Conservation (phyloP, 2,888 invertebrate genomes). For the Acanthococcus lagerstroemiae region DNA sequence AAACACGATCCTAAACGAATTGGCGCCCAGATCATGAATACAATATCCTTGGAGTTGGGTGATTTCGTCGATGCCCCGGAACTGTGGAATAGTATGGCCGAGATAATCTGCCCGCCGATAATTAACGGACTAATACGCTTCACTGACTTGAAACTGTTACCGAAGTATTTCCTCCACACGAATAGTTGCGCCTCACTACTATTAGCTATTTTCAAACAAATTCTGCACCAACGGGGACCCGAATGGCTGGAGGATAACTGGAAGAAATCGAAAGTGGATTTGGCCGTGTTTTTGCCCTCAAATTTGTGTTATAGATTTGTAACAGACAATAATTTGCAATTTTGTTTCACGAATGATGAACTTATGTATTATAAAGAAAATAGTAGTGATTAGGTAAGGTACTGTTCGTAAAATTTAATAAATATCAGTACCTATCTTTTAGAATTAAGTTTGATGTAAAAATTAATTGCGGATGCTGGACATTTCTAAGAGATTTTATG, state of each 20-base stretch:
- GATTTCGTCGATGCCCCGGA: slow-evolving; percentile 17
- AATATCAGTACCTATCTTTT: no score
- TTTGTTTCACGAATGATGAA: background rate
- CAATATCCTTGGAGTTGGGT: slow-evolving; percentile 16
- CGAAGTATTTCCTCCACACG: slow-evolving; percentile 18
- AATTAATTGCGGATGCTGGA: background rate
- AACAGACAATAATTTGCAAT: slow-evolving; percentile 13
- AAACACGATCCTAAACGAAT: slow-evolving; percentile 12
- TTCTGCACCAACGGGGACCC: slow-evolving; percentile 1
- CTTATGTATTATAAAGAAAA: slow-evolving; percentile 1
- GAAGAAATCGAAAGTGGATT: slow-evolving; percentile 22
- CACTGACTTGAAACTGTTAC: slow-evolving; percentile 13
- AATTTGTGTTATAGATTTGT: slow-evolving; percentile 4
- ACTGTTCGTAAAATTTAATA: no score
- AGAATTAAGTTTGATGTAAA: no score
- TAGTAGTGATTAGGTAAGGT: background rate
- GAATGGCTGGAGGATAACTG: slow-evolving; percentile 23
- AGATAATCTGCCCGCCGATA: slow-evolving; percentile 13
- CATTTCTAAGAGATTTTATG: background rate
- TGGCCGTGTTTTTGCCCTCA: slow-evolving; percentile 2
- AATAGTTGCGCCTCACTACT: slow-evolving; percentile 13
- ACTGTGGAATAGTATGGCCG: slow-evolving; percentile 21
- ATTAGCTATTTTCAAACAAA: slow-evolving; percentile 9
- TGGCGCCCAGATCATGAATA: slow-evolving; percentile 23
- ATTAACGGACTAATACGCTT: slow-evolving; percentile 11